phyloP scores from a whole-genome alignment of 2,113 vertebrate species.

The Erythrocercus mccallii region DNA sequence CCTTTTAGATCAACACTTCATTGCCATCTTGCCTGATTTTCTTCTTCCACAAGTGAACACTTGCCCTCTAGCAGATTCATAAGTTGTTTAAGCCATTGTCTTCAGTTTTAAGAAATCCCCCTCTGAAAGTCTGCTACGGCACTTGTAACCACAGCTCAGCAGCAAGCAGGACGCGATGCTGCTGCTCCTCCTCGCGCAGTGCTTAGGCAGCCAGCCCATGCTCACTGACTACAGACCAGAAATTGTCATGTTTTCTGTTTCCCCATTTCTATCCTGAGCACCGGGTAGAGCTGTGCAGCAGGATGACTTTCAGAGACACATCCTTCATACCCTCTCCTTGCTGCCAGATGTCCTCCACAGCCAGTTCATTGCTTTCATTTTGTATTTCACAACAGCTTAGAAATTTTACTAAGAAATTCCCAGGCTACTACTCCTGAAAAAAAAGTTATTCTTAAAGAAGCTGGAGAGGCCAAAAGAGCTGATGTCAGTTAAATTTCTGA shows the following conservation, averaged over 20 bases:
- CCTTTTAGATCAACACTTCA: neutral
- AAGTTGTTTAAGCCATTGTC: neutral
- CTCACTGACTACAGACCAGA: neutral
- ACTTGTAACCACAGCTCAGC: slow-evolving; percentile 8
- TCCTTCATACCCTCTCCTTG: slow-evolving; percentile 4
- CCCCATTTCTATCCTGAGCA: neutral
- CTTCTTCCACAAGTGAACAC: neutral
- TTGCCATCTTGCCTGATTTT: neutral
- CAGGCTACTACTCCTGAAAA: neutral
- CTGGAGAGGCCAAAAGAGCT: neutral
- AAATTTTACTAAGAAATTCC: neutral
- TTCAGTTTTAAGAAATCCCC: neutral
- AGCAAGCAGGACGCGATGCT: neutral
- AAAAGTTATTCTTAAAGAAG: neutral
- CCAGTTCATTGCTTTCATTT: neutral
- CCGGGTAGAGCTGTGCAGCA: neutral
- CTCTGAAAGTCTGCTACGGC: neutral
- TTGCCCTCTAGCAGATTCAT: neutral
- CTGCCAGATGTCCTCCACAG: slow-evolving; percentile 38
- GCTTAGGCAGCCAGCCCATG: neutral
- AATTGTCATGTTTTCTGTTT: neutral
- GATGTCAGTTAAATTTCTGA: neutral
- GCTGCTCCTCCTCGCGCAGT: neutral
- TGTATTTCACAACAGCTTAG: neutral
- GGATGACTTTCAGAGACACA: neutral